Base-by-base conservation (phyloP, 64 coral and sea anemone species). In the Montipora sp. region DNA sequence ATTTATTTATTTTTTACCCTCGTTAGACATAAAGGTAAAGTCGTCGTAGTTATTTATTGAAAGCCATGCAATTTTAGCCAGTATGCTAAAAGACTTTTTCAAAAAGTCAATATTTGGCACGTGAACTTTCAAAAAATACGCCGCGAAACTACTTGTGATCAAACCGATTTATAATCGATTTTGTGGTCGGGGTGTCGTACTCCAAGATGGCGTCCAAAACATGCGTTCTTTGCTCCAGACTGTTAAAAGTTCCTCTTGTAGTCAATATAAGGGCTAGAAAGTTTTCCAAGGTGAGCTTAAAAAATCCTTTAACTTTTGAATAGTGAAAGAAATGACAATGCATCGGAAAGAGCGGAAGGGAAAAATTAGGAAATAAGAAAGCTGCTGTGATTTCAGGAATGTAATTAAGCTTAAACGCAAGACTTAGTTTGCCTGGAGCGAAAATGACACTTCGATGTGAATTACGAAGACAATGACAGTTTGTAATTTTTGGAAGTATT, bases 201-300 rank as follows among this genome's bases (percentile, higher is more conserved):
- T 85, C 65, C 43, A 70, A 71, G 19, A 85, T 85, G 82, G 82
- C 82, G 59, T 59, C 63, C 7, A 85, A 7, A 65, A 65, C 6
- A 46, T 8, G 44, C 8, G 59, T 14, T 36, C 16, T 71, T 48
- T 49, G 19, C 20, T 5, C 44, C 10, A 70, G 82, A 72, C 65
- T 85, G 18, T 72, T 85, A 70, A 85, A 72, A 85, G 10, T 85
- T 71, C 82, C 63, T 51, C 65, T 45, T 49, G 45, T 85, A 45
- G n/a, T 50, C n/a, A 11, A 72, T 70, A 50, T 72, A 70, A 85
- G 19, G 4, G 18, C 47, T 48, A 71, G 82, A 72, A 20, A 85
- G 49, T 72, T 85, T 20, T 85, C 82, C 3, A 20, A 85, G 82
- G 82, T 85, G 68, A 85, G 46, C 2, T 3, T 50, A 8, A 22